Conservation (phyloP, 2,888 invertebrate species). For the Pyrrhia umbra region DNA sequence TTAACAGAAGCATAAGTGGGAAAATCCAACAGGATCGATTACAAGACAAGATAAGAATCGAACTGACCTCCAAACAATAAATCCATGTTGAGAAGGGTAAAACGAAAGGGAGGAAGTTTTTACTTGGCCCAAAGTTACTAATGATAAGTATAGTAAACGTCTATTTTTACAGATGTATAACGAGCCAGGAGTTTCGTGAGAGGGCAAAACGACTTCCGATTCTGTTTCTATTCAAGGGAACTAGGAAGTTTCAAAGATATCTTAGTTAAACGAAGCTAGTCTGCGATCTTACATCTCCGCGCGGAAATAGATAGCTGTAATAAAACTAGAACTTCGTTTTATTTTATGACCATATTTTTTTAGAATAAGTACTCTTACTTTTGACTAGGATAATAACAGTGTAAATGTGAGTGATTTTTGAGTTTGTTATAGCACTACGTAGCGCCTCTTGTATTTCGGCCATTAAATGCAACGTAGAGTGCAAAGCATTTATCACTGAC, state of each 20-base stretch:
- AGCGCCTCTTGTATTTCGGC: conserved; percentile 11
- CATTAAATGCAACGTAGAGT: conserved; percentile 42
- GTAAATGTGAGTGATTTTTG: conserved; percentile 13
- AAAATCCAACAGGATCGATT: conserved; percentile 62
- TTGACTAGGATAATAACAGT: conserved; percentile 3
- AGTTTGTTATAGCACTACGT: conserved; percentile 12
- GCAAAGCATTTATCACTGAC: conserved; percentile 50
- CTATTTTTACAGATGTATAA: conserved; percentile 56
- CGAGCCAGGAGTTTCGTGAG: conserved; percentile 26
- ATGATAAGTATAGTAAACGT: conserved; percentile 61
- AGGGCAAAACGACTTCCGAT: conserved; percentile 40
- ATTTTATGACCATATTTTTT: conserved; percentile 31
- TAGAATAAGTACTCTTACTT: conserved; percentile 5
- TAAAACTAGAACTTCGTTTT: conserved; percentile 46
- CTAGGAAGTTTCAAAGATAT: conserved; percentile 44
- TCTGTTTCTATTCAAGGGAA: conserved; percentile 47
- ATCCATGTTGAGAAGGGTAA: conserved; percentile 68
- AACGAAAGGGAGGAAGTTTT: conserved; percentile 65
- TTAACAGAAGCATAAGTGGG: conserved; percentile 44
- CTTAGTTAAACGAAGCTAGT: conserved; percentile 46
- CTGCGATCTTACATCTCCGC: conserved; percentile 34
- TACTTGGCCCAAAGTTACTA: conserved; percentile 59
- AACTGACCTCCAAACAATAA: conserved; percentile 68
- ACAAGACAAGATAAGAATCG: conserved; percentile 63
- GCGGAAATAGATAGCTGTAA: conserved; percentile 51